Conservation (phyloP, 2,113 vertebrate species). For the Daphoenositta chrysoptera region DNA sequence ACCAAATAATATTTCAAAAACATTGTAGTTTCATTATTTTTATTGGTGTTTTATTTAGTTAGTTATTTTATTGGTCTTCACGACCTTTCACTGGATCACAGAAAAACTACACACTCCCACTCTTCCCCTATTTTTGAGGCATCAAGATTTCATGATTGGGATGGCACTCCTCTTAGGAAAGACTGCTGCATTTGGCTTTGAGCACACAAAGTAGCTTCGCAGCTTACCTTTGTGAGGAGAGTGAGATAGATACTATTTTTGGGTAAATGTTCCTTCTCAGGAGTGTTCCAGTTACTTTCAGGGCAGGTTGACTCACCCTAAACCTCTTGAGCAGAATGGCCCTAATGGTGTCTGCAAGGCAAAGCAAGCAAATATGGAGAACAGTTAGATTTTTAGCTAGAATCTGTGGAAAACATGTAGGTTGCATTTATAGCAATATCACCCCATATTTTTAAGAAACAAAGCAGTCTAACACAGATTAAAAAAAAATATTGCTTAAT, state of each 20-base stretch:
- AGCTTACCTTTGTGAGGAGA: neutral
- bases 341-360: neutral
- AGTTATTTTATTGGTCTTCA: neutral
- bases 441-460: neutral
- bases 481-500: neutral
- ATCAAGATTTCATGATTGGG: neutral
- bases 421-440: neutral
- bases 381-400: neutral
- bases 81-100: neutral
- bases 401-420: neutral
- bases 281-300: neutral
- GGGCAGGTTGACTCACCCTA: neutral
- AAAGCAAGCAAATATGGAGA: neutral
- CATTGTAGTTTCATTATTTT: neutral
- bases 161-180: neutral
- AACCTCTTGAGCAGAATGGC: neutral
- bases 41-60: neutral
- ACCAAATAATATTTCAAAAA: neutral
- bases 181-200: neutral
- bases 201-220: accelerated
- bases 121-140: neutral
- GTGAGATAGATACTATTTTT: neutral
- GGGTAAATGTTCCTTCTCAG: neutral
- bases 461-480: neutral
- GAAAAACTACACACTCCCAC: accelerated